Percentiles rank a stretch among this genome's conserved stretches.
phyloP scores from a whole-genome alignment of 2,113 vertebrate species.

The Nothobranchius kuhntae region DNA sequence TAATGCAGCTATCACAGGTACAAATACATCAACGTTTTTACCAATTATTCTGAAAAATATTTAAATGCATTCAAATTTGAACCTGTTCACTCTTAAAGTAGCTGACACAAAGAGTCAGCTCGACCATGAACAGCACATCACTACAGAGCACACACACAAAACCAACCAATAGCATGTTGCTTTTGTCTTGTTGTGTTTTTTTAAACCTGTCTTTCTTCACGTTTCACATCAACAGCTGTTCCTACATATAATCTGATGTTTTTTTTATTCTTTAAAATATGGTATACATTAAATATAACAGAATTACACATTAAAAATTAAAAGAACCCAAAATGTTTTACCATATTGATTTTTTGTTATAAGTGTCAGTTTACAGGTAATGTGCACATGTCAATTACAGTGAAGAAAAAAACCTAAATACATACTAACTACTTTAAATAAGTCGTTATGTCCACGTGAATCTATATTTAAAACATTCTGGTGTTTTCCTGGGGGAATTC shows the following conservation, averaged over 20 bases:
- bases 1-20: no score
- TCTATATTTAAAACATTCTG: background rate
- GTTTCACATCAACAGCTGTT: background rate
- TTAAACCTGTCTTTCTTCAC: background rate
- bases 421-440: background rate
- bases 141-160: background rate
- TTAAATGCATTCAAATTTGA: background rate
- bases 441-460: background rate
- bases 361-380: no score
- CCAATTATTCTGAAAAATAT: no score
- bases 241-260: no score
- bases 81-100: background rate
- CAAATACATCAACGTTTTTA: no score
- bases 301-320: no score
- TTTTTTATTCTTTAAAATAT: no score
- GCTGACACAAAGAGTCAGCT: background rate
- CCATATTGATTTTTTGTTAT: no score
- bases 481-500: background rate
- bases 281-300: no score
- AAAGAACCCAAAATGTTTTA: no score
- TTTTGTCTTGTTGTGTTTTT: background rate
- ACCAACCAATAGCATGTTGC: constrained; percentile 14
- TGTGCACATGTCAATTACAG: no score
- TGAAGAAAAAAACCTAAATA: no score
- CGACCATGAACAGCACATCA: background rate